Evolutionary conservation across 2,888 invertebrate genomes (phyloP).

Genomic region (Brachynemurus nebulosus): DNA sequence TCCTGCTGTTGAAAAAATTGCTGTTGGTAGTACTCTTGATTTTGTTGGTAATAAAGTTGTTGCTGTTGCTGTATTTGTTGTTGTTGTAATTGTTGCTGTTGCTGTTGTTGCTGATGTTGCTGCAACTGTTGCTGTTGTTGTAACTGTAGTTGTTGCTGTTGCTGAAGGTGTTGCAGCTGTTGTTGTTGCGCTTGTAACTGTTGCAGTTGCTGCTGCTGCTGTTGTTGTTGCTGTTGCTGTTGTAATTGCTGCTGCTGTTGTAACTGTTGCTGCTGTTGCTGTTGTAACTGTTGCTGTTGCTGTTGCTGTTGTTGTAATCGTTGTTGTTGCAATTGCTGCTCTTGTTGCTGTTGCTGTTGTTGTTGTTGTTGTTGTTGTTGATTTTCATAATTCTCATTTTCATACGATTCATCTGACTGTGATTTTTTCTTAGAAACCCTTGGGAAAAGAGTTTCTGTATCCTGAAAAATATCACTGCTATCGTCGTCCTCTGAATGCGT

Average conservation of each 20-base stretch:
- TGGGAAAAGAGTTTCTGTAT: conserved; percentile 48
- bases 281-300: conserved; percentile 5
- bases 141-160: conserved; percentile 21
- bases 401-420: conserved; percentile 30
- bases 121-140: conserved; percentile 24
- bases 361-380: conserved; percentile 17
- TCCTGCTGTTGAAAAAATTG: conserved; percentile 16
- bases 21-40: conserved; percentile 12
- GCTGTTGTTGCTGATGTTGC: conserved; percentile 32
- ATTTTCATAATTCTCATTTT: conserved; percentile 29
- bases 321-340: conserved; percentile 28
- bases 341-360: neutral
- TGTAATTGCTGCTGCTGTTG: conserved; percentile 24
- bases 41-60: conserved; percentile 27
- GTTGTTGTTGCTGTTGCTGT: conserved; percentile 26
- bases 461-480: conserved; percentile 50
- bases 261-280: conserved; percentile 19
- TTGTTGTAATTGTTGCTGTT: neutral
- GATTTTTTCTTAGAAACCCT: conserved; percentile 36
- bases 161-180: conserved; percentile 21
- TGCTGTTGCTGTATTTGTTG: conserved; percentile 6
- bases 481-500: conserved; percentile 55
- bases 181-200: conserved; percentile 20
- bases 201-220: conserved; percentile 32
- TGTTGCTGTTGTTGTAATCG: conserved; percentile 12